Conservation (phyloP, 1,140 invertebrate genomes). For the Rhagoletis zephyria region DNA sequence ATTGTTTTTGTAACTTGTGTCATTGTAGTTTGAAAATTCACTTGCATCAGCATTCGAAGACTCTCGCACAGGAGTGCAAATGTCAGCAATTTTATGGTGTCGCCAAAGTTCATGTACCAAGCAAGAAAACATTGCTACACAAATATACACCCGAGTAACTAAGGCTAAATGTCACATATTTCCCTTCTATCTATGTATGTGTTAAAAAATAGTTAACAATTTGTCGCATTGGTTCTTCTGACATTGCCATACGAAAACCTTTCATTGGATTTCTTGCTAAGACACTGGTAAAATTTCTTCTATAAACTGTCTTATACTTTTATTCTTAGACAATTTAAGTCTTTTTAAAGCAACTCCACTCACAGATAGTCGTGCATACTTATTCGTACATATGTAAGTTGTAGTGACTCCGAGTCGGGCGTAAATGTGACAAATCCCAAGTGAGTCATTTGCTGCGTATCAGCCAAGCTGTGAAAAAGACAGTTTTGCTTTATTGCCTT, state of each 20-base stretch:
- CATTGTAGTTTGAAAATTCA: background rate
- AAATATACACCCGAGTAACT: background rate
- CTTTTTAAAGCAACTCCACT: background rate
- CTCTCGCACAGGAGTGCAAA: background rate
- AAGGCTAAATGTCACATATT: background rate
- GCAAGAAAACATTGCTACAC: background rate
- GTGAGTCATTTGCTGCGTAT: slow-evolving; percentile 32
- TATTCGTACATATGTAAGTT: too few relatives aligned
- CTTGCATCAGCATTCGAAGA: slow-evolving; percentile 6
- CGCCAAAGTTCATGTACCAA: slow-evolving; percentile 32
- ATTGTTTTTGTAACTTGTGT: background rate
- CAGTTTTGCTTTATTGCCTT: slow-evolving; percentile 38
- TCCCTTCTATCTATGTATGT: background rate
- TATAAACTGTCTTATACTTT: background rate
- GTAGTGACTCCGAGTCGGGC: background rate
- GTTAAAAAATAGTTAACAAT: slow-evolving; percentile 44
- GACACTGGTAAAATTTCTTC: background rate
- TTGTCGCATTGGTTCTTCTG: slow-evolving; percentile 36
- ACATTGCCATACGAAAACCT: background rate
- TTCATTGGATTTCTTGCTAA: background rate
- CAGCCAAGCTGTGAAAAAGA: slow-evolving; percentile 25
- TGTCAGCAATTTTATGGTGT: slow-evolving; percentile 36
- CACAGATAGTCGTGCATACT: background rate
- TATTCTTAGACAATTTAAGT: slow-evolving; percentile 10
- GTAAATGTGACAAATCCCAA: slow-evolving; percentile 31